Base-by-base conservation (phyloP, 2,797 vertebrate species). In the Percopsis omiscomaycus region DNA sequence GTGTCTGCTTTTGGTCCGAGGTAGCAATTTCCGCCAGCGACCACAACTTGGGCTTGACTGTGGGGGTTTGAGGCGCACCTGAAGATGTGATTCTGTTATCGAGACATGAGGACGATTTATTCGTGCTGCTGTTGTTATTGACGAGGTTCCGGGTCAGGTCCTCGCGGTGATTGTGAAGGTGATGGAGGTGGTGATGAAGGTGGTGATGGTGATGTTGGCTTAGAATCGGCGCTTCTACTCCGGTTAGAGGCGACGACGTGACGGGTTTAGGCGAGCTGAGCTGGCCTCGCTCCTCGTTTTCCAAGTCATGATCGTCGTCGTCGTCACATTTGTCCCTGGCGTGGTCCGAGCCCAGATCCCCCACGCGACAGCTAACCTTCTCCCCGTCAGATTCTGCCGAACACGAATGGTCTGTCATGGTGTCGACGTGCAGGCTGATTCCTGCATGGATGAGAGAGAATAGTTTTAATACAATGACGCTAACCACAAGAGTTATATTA, bases 21-120 rank as follows among this genome's bases (percentile, higher is more conserved):
- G 96, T 98, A 90, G 97, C 97, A 69, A 99, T 99, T 90, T 99
- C 97, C 59, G 96, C 97, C 89, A 98, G 91, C 22, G 97, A 98
- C 97, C 97, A 99, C 61, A 98, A 87, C 77, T 98, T 98, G 82
- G 97, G 96, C 69, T 98, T 98, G 84, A 87, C 92, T 77, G 90
- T 77, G 16, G 92, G 93, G 80, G 87, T 95, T 79, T 92, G 94
- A 49, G 92, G 89, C 12, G 71, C 64, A 13, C 91, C 92, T 0
- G 94, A 90, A 37, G 86, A 62, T 3, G 49, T 48, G 16, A 71
- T 65, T 71, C 88, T 85, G 81, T 73, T 77, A 45, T 91, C 91
- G 13, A 88, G 73, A 67, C 89, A 89, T 37, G 84, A 60, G 3
- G 89, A 75, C 78, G 86, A 73, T 75, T 86, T 92, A 53, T 15